phyloP scores from a whole-genome alignment of 2,888 invertebrate genomes.

The Volucella inflata region DNA sequence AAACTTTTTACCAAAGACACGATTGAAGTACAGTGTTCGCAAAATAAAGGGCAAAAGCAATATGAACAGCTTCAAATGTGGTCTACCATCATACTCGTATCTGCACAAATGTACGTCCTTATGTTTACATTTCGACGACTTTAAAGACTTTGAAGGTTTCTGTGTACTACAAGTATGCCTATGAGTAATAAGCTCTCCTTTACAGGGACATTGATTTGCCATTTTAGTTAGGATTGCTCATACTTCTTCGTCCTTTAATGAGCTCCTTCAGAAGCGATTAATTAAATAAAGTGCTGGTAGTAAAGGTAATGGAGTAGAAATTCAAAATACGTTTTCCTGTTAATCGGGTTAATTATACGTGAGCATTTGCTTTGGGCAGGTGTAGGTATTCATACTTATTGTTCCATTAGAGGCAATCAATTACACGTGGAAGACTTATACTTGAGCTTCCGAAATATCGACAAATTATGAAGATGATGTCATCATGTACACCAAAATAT shows the following conservation, averaged over 20 bases:
- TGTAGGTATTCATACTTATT: background rate
- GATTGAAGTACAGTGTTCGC: too few species aligned
- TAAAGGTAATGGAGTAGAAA: background rate
- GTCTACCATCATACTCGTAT: background rate
- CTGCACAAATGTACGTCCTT: background rate
- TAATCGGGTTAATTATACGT: background rate
- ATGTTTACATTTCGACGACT: background rate
- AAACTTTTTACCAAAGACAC: too few species aligned
- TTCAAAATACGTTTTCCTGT: background rate
- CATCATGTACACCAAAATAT: too few species aligned
- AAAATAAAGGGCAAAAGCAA: too few species aligned
- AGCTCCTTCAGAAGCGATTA: background rate
- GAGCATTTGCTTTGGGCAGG: background rate
- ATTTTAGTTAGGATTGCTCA: background rate
- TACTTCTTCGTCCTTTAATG: background rate
- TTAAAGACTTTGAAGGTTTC: background rate
- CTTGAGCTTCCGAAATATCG: too few species aligned
- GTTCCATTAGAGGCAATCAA: background rate
- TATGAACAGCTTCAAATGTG: too few species aligned
- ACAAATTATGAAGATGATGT: too few species aligned
- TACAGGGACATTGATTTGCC: background rate
- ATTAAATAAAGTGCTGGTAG: conserved; percentile 9
- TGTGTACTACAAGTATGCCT: background rate
- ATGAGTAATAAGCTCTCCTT: conserved; percentile 2
- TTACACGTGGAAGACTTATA: background rate